Evolutionary conservation across 2,797 vertebrate species (phyloP).

Genomic region (Presbytis comata): DNA sequence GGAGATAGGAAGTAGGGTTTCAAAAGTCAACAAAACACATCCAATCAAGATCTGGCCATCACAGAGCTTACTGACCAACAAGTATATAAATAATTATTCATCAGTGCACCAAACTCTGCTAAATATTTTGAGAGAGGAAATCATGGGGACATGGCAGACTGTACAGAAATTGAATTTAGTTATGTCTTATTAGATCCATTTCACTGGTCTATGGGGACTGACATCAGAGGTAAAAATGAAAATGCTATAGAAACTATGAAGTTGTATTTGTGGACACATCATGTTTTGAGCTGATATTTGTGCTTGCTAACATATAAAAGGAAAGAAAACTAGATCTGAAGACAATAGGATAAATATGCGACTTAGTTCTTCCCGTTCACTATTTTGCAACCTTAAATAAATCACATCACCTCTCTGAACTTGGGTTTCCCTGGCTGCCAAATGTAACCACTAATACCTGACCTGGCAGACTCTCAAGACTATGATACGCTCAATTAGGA

Average conservation of each 20-base stretch:
- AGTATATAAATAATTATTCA: neutral
- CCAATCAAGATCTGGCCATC: neutral
- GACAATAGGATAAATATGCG: neutral
- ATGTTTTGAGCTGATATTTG: neutral
- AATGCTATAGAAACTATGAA: neutral
- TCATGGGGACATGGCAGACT: neutral
- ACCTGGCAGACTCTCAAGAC: neutral
- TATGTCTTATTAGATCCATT: neutral
- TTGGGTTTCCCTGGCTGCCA: neutral
- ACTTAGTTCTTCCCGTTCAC: neutral
- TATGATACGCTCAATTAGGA: neutral
- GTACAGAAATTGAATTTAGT: neutral
- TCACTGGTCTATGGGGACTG: neutral
- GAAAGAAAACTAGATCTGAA: neutral
- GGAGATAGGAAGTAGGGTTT: neutral
- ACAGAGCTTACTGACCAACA: neutral
- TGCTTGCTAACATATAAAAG: neutral
- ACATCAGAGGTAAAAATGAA: neutral
- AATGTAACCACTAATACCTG: neutral
- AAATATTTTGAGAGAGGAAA: neutral
- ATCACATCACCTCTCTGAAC: neutral
- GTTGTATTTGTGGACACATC: neutral
- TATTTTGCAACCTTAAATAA: neutral
- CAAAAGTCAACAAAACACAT: neutral
- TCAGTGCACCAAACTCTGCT: neutral